Conservation (phyloP, 2,113 vertebrate species). For the Amblyopsis rosae region DNA sequence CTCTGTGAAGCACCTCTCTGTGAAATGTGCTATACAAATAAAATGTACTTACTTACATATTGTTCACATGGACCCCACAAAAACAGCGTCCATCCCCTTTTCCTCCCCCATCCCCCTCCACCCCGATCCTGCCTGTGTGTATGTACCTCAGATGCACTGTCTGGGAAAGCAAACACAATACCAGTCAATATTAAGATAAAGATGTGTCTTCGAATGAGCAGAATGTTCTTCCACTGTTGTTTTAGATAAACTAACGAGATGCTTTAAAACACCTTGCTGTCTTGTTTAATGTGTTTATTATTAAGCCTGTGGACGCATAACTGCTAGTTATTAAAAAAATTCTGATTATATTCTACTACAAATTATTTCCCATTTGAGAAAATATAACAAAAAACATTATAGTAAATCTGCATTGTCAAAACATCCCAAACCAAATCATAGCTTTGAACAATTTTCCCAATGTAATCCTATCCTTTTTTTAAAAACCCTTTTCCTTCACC, state of each 20-base stretch:
- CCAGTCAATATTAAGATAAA: not conserved
- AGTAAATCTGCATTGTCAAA: constrained; percentile 3
- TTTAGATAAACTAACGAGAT: not conserved
- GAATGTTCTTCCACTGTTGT: not conserved
- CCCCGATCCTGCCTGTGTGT: not conserved
- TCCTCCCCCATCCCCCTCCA: no score
- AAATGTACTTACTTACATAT: no score
- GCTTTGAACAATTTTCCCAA: not conserved
- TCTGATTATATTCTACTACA: constrained; percentile 29
- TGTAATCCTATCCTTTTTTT: constrained; percentile 6
- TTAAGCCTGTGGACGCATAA: constrained; percentile 16
- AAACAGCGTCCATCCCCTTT: constrained; percentile 8
- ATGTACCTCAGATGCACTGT: constrained; percentile 39
- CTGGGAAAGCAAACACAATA: constrained; percentile 5
- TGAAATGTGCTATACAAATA: no score
- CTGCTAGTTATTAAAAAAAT: constrained; percentile 19
- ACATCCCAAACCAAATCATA: not conserved
- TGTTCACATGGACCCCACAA: not conserved
- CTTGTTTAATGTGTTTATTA: constrained; percentile 23
- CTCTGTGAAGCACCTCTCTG: no score
- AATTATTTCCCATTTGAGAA: constrained; percentile 12
- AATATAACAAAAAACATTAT: not conserved
- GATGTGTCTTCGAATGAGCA: constrained; percentile 1
- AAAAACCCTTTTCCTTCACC: not conserved
- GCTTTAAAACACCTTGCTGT: not conserved